Base-by-base conservation (phyloP, 2,888 invertebrate species). In the Eupeodes luniger region DNA sequence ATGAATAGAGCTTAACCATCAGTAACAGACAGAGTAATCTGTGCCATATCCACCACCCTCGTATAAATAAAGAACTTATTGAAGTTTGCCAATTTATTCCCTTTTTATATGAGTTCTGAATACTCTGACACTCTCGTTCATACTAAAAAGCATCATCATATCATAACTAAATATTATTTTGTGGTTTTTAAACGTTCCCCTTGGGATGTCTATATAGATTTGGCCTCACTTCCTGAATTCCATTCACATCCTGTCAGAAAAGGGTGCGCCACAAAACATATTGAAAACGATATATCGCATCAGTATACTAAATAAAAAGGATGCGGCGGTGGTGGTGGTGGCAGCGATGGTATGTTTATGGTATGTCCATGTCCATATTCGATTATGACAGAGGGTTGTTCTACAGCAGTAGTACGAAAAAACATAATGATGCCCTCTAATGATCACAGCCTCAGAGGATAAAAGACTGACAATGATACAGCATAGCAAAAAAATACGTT, bases 141-240 rank as follows among this genome's bases (percentile, higher is more conserved):
- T 49, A 40, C 19, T 59, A 84, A 88, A 87, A 88, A 77, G n/a
- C 67, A 80, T 84, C 74, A 80, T 84, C 53, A 74, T 67, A 80
- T 88, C 74, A 80, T 84, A 53, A 74, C 77, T 76, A 80, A 74
- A 84, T 81, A 81, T 75, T 85, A 70, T 85, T 81, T 81, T 85
- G 88, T 70, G 88, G 88, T 88, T 88, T 88, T 85, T 66, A 74
- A 87, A 87, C 53, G 55, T 14, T 72, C 85, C 84, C 84, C 76
- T 61, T 51, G 83, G 86, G 83, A 87, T 79, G 47, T 62, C 5
- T 61, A n/a, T 5, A 40, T 5, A 40, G 0, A 7, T 66, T 49
- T 66, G 40, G 36, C 40, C 59, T 74, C 61, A 49, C 61, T 81
- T 81, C 86, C 66, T 77, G 80, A 59, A 70, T 79, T 70, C 59